Base-by-base conservation (phyloP, 2,113 vertebrate genomes). In the Burhinus oedicnemus region DNA sequence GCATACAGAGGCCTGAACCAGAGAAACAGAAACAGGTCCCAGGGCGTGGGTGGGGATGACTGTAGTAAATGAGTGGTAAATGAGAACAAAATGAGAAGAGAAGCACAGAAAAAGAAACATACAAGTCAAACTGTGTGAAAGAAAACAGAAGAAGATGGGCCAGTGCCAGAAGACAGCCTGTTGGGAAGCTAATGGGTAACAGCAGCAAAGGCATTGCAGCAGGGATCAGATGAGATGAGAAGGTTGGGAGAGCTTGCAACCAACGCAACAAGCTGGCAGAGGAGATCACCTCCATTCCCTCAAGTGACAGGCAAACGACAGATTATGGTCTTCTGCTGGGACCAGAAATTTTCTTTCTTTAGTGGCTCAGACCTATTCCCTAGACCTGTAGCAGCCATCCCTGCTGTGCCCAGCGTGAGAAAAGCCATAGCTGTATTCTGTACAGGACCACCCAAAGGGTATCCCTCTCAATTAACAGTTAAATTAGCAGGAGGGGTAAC, bases 281-380 rank as follows among this genome's bases (percentile, higher is more conserved):
- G 15, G 3, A 23, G 36, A 51, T 71, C 11, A 10, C 23, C 22
- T 30, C 8, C 34, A 20, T 11, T 11, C 21, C 22, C 26, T 57
- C 38, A 66, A 38, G 22, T 0, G 0, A 17, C 8, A 42, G 16
- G n/a, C 45, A 52, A 90, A 42, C 30, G 42, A 9, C 47, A 52
- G 49, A 30, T n/a, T 12, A 27, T 8, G 23, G 18, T 66, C 36
- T 62, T 92, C 74, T 85, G 16, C 42, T 72, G 27, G 52, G 57
- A 68, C 6, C 38, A 58, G 45, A 61, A 74, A 32, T 60, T 42
- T 78, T 44, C 27, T 66, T 30, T 66, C 34, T 32, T 38, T 29
- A 22, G 16, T 42, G n/a, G 5, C 47, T 64, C 52, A 34, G 29
- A 83, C 21, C 36, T 91, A 5, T 45, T 71, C 9, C 29, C 15